Evolutionary conservation across 2,888 invertebrate genomes (phyloP), one percentile per base, ranked within the genome.

Genomic region (Folsomia manolachei): DNA sequence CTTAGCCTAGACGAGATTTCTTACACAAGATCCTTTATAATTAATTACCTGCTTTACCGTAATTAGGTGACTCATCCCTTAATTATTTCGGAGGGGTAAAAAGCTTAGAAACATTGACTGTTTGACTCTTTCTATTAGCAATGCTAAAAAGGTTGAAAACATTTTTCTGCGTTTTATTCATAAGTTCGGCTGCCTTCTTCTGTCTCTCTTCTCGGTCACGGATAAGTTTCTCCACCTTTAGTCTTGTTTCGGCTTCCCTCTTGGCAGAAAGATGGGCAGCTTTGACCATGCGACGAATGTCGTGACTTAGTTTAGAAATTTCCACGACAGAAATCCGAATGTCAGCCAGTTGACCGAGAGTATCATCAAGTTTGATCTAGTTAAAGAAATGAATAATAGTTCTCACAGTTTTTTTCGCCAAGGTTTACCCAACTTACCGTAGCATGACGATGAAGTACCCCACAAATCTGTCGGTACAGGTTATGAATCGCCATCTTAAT

Each of bases 401-500:
- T 4, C 14, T 4, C 39, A 39, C 7, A 39, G 4, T 39, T 39
- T 39, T 39, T 39, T 39, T 39, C 39, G 39, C 39, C 7, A 39
- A 9, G 39, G 14, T 4, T 39, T 14, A 39, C 14, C 39, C 7
- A 39, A 39, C 51, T 7, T 25, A 70, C 70, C 64, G 62, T 73
- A 9, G 71, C 70, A 60, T 61, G 66, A 1, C 72, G 66, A 52
- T 75, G 73, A 71, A 80, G 74, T 62, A 77, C 74, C 56, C 69
- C 74, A 63, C 79, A 79, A 18, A 79, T 69, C 39, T 76, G 74
- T 19, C 73, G 39, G 52, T 80, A 80, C 67, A 80, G 51, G 65
- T 80, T 80, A 39, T 77, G 69, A 62, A 77, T 79, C 1, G 76
- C 77, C 74, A 79, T 76, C 63, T 78, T 78, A 27, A 80, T 77